Percentiles rank a stretch among this genome's conserved stretches.
Conservation (phyloP, 2,113 vertebrate genomes). For the Bungarus multicinctus region DNA sequence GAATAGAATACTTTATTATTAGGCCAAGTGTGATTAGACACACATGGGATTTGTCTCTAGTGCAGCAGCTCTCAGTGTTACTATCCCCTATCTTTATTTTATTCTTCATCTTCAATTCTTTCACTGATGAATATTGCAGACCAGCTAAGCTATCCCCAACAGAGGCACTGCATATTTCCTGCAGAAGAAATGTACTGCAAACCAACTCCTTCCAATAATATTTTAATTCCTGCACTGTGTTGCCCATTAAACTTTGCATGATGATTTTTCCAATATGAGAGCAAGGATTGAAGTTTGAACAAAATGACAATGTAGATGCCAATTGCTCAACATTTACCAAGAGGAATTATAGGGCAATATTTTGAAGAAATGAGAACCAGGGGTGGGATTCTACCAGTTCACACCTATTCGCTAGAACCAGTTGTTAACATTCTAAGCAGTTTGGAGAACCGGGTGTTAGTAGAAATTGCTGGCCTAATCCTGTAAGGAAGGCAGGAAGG, state of each 20-base stretch:
- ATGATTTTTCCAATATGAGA: background rate
- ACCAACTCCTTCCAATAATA: background rate
- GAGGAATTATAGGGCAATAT: background rate
- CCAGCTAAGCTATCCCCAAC: background rate
- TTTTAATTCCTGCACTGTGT: background rate
- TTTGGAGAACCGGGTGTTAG: no score
- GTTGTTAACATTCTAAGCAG: no score
- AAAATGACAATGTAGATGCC: background rate
- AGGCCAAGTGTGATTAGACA: background rate
- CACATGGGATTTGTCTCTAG: background rate
- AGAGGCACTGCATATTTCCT: background rate
- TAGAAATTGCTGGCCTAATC: no score
- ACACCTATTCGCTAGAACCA: no score
- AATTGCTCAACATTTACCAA: background rate
- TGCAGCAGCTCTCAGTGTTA: background rate
- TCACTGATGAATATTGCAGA: background rate
- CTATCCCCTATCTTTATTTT: background rate
- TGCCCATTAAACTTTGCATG: background rate
- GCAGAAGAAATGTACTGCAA: background rate
- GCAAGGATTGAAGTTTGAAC: background rate
- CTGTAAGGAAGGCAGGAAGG: no score
- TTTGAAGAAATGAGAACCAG: background rate
- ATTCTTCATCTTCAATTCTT: background rate
- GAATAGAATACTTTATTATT: background rate
- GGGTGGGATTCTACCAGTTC: no score